Conservation (phyloP, 2,797 vertebrate genomes). For the Syngnathus rostellatus region DNA sequence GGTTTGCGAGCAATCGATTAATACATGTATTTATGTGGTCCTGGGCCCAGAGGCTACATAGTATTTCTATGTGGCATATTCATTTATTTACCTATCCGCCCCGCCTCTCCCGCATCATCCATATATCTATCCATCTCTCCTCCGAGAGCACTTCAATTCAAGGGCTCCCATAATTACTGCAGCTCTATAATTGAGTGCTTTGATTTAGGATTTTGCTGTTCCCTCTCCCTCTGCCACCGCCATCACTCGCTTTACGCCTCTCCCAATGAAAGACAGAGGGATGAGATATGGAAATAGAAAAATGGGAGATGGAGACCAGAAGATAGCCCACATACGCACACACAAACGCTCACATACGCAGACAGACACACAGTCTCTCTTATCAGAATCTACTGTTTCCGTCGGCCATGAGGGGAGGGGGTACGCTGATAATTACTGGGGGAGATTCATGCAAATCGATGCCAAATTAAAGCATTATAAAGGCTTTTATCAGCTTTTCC, state of each 20-base stretch:
- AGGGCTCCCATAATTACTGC: constrained; percentile 71
- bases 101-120: constrained; percentile 65
- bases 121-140: constrained; percentile 70
- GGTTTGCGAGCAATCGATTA: constrained; percentile 73
- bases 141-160: constrained; percentile 69
- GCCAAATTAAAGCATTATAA: constrained; percentile 74
- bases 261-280: constrained; percentile 64
- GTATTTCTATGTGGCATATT: constrained; percentile 74
- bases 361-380: constrained; percentile 26
- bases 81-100: constrained; percentile 76
- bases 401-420: constrained; percentile 52
- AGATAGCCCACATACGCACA: constrained; percentile 41
- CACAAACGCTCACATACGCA: constrained; percentile 13
- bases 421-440: constrained; percentile 67
- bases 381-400: constrained; percentile 67
- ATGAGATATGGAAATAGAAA: constrained; percentile 74
- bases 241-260: constrained; percentile 59
- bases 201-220: constrained; percentile 72
- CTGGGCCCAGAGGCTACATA: constrained; percentile 57
- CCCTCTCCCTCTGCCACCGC: constrained; percentile 50
- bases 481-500: constrained; percentile 75
- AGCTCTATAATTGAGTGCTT: constrained; percentile 74
- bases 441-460: constrained; percentile 74
- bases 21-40: constrained; percentile 69
- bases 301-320: constrained; percentile 59